Evolutionary conservation across 2,888 invertebrate species (phyloP), one percentile per base, ranked within the genome.

Genomic region (Meiosimyza platycephala): DNA sequence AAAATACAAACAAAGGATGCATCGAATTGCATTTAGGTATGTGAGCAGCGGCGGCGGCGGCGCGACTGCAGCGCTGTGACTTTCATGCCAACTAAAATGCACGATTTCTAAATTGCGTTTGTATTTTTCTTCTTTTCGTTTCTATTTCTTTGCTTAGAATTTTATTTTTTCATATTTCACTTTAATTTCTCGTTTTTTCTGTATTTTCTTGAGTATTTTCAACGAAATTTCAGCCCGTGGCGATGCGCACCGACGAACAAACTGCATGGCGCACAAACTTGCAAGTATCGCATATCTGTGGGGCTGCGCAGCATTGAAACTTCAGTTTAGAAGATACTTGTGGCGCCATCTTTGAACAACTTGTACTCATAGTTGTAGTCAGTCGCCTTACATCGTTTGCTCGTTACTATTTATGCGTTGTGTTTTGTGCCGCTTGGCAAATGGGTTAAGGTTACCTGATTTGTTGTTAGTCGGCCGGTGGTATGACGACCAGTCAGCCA

Each of bases 371-470:
- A 40, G 40, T 48, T 47, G 47, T n/a, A n/a, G 63, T 40, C 40
- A n/a, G 63, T 40, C 40, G 40, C 9, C 40, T 40, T 40, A 40
- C 40, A 40, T 9, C 40, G 40, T 9, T 40, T 22, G 48, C 57
- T 18, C 28, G 13, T 72, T 15, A 40, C n/a, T 52, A 54, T 55
- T 65, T 50, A 62, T 64, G 72, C 63, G 62, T n/a, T 59, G 59
- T 59, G 70, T 52, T 73, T 55, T 74, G 67, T 71, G 71, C 71
- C 71, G 74, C 57, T 71, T 71, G 59, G 67, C 74, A 74, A 74
- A 74, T 74, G 74, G 74, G 74, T 74, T 74, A 74, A 74, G 74
- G 74, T 74, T 74, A 71, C 71, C 18, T 13, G 70, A 57, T 50
- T 16, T 22, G 60, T 63, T 51, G 70, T 51, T 60, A 54, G 55